Base-by-base conservation (phyloP, 2,113 vertebrate species). In the Grus americana region DNA sequence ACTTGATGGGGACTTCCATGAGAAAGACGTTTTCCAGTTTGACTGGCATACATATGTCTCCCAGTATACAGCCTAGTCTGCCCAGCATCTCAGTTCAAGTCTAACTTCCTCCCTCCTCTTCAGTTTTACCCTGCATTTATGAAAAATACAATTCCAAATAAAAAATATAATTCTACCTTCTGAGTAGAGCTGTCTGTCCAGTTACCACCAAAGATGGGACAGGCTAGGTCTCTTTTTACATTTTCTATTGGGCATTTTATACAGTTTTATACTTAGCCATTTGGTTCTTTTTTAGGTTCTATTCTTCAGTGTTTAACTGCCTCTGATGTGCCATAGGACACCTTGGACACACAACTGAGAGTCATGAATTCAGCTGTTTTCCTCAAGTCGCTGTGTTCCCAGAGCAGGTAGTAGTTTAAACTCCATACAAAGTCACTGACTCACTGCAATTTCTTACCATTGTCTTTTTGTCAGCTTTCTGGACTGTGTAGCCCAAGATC, bases 401-500 rank as follows among this genome's bases (percentile, higher is more conserved):
- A 63, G 65, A 38, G 42, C 21, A 90, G 15, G 13, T 13, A n/a
- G 32, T 36, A 34, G 6, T 86, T 92, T 63, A 59, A 85, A 84
- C 32, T 78, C 58, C 38, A 15, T 36, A 19, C 24, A 21, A 67
- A 79, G 47, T 70, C 50, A 74, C 1, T 2, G 65, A 46, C 32
- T 30, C 9, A 11, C 26, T 1, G 4, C 65, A 63, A 4, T 73
- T 47, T 79, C 98, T 98, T 95, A 99, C 99, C 99, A 99, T 99
- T 63, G 99, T 99, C 95, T 99, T 99, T 97, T 98, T 99, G 95
- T 99, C 99, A 10, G 99, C 99, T 95, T 99, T 99, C 98, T 99
- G 99, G 40, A 99, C 90, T 2, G 93, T 98, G 96, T 99, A 99
- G 38, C 99, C 99, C 11, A 92, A 97, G 80, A 99, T 98, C 68